Evolutionary conservation across 1,140 invertebrate species (phyloP), one percentile per base, ranked within the genome.

Genomic region (Zaprionus inermis): DNA sequence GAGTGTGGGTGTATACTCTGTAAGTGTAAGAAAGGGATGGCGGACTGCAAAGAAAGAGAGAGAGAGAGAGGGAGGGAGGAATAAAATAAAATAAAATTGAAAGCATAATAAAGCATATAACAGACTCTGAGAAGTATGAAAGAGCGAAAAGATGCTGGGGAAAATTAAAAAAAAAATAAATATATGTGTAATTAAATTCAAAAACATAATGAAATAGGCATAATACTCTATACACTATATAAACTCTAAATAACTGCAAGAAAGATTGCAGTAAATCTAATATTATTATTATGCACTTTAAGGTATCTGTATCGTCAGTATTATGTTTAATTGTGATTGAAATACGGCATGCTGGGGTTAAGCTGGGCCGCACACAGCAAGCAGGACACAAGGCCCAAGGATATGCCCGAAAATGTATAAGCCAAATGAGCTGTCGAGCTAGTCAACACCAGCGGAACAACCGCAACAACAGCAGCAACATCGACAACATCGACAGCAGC

Each of bases 351-450:
- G 2, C 10, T 49, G 11, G 44, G 44, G 44, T 49, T 20, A 20
- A 49, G 44, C 11, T 20, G 20, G n/a, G n/a, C 12, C 1, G 14
- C 3, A 5, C 18, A 22, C 4, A 20, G 24, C 24, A 22, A 49
- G 44, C 16, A 22, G 11, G 18, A 24, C 18, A 49, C 30, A 51
- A 63, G 18, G 16, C 16, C 12, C 5, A 36, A 61, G 30, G 32
- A 52, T 36, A 7, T 44, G 38, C 6, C 38, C 14, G 5, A 28
- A 38, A 44, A 44, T 4, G 9, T 30, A 30, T 14, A 28, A 24
- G 7, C 20, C 51, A 54, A 41, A 64, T 18, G 32, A 56, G 52
- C 16, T 65, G 36, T 46, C 41, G 51, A 28, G n/a, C 22, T 24
- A 54, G 18, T 54, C 51, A 54, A 54, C 51, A 28, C 51, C 22